These are phyloP conservation scores for Crotalus helleri DNA, from an alignment of 2,113 vertebrate species.

Conservation along the genomic window DNA sequence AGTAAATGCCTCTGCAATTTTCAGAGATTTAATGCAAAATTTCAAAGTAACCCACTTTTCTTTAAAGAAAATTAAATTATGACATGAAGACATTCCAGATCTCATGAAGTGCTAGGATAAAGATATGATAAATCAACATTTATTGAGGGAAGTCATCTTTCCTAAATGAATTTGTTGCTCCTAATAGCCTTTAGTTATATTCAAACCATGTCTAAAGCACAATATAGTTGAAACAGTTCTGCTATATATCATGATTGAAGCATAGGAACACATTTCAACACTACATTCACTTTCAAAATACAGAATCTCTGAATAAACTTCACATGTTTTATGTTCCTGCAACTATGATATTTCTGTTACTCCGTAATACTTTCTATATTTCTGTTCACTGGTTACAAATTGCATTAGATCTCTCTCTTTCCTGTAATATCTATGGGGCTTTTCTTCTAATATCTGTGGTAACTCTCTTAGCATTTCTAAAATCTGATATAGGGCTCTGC, in stretches of 20 bases:
- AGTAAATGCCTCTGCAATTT: slow-evolving; percentile 57
- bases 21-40: slow-evolving; percentile 57
- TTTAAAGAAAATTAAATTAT: slow-evolving; percentile 64
- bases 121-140: slow-evolving; percentile 38
- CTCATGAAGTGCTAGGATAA: slow-evolving; percentile 40
- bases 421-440: not conserved
- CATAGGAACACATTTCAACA: not conserved
- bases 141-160: slow-evolving; percentile 11
- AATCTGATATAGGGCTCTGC: not conserved
- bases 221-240: not conserved
- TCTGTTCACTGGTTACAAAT: not conserved
- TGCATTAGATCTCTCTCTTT: not conserved
- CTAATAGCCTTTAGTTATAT: slow-evolving; percentile 13
- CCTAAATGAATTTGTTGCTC: slow-evolving; percentile 13
- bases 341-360: not conserved
- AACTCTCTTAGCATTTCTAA: not conserved
- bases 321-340: not conserved
- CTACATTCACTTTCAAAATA: not conserved
- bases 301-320: not conserved
- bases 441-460: not conserved
- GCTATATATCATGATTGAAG: not conserved
- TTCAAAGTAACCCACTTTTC: slow-evolving; percentile 51
- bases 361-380: not conserved
- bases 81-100: slow-evolving; percentile 51
- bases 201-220: not conserved